phyloP scores from a whole-genome alignment of 2,888 invertebrate genomes.

The Idaea aversata region DNA sequence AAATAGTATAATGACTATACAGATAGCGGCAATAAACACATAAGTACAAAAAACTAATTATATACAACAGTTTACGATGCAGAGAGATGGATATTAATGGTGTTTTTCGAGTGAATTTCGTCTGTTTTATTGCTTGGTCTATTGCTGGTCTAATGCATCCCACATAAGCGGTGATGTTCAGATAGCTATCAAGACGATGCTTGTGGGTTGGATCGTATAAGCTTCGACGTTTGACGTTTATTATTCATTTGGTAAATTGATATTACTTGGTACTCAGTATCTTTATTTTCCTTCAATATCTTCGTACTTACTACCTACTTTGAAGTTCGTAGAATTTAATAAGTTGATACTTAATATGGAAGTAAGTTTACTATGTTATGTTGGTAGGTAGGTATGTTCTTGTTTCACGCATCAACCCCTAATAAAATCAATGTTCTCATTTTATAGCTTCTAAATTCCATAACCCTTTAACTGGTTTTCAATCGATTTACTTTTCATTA shows the following conservation, averaged over 20 bases:
- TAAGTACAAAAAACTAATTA: slow-evolving; percentile 21
- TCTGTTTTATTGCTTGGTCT: background rate
- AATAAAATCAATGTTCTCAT: background rate
- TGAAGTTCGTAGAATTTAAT: no score
- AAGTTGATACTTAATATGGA: no score
- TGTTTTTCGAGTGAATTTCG: background rate
- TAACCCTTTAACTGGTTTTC: slow-evolving; percentile 30
- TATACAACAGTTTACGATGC: slow-evolving; percentile 1
- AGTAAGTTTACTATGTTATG: no score
- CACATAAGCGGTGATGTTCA: background rate
- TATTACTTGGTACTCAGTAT: background rate
- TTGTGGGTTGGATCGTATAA: slow-evolving; percentile 1
- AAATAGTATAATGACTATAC: slow-evolving; percentile 27
- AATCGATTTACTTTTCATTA: slow-evolving; percentile 58
- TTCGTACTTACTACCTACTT: no score
- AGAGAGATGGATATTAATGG: background rate
- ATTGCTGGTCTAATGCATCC: background rate
- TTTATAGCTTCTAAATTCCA: background rate
- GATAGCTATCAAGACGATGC: background rate
- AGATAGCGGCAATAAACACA: slow-evolving; percentile 28
- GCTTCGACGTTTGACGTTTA: background rate
- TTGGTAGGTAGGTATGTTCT: background rate
- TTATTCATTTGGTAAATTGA: background rate
- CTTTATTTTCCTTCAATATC: no score
- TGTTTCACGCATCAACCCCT: background rate